Evolutionary conservation across 2,888 invertebrate genomes (phyloP).

Genomic region (Caenorhabditis virilis): DNA sequence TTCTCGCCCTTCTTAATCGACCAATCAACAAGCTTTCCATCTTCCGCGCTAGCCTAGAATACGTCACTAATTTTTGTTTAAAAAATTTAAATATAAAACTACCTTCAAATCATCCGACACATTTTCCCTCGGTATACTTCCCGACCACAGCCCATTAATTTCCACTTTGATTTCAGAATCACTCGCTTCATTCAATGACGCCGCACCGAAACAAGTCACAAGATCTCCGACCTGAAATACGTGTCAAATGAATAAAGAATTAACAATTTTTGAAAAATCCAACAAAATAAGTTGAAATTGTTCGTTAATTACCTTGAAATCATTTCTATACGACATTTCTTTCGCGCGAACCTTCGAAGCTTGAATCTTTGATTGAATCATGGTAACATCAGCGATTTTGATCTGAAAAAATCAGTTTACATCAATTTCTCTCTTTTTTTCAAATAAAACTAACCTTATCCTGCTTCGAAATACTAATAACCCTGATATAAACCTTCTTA

Average conservation of each 20-base stretch:
- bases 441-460: conserved; percentile 12
- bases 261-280: neutral
- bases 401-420: conserved; percentile 21
- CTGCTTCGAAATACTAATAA: conserved; percentile 32
- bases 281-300: no score
- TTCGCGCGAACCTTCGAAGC: conserved; percentile 25
- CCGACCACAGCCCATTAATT: conserved; percentile 30
- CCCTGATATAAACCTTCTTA: conserved; percentile 29
- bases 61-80: neutral
- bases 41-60: conserved; percentile 6
- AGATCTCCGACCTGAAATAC: conserved; percentile 25
- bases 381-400: conserved; percentile 36
- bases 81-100: neutral
- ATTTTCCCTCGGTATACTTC: conserved; percentile 31
- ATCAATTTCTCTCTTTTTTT: neutral
- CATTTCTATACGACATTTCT: conserved; percentile 21
- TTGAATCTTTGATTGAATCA: conserved; percentile 36
- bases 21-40: conserved; percentile 17
- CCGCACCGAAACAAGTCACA: conserved; percentile 30
- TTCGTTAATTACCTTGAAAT: conserved; percentile 17
- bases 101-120: conserved; percentile 20
- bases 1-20: conserved; percentile 17
- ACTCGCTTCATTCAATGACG: conserved; percentile 8
- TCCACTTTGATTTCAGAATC: conserved; percentile 19
- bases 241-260: conserved; percentile 2